Conservation (phyloP, 2,888 invertebrate genomes). For the Scaptomyza flava region DNA sequence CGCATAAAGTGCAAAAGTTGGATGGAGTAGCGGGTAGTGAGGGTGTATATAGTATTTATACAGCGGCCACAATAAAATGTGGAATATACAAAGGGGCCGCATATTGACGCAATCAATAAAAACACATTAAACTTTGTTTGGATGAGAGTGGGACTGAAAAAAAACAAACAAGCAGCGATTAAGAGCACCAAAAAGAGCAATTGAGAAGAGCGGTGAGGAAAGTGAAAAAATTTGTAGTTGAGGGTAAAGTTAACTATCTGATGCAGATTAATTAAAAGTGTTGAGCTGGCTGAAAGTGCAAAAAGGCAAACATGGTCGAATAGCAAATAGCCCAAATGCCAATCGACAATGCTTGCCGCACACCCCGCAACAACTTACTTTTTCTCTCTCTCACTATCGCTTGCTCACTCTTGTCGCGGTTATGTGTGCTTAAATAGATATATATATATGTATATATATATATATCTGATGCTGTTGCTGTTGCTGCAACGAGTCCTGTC, state of each 20-base stretch:
- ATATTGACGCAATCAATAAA: constrained; percentile 65
- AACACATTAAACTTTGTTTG: constrained; percentile 70
- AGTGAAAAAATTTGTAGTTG: not conserved
- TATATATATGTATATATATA: not conserved
- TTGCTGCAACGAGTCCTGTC: constrained; percentile 20
- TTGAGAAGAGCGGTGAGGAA: not conserved
- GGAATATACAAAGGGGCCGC: constrained; percentile 23
- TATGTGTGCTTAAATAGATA: not conserved
- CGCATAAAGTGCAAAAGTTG: constrained; percentile 9
- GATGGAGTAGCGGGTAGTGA: not conserved
- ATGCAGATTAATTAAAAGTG: constrained; percentile 71
- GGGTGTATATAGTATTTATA: constrained; percentile 25
- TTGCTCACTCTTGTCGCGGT: not conserved
- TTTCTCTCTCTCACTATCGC: not conserved
- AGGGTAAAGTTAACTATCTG: constrained; percentile 32
- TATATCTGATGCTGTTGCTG: constrained; percentile 25
- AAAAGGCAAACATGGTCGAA: constrained; percentile 61
- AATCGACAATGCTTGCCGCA: constrained; percentile 1
- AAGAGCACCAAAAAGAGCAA: constrained; percentile 37
- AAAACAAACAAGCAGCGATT: constrained; percentile 24
- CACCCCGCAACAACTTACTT: not conserved
- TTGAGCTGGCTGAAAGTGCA: constrained; percentile 72
- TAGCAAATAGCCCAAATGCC: constrained; percentile 34
- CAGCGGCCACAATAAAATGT: constrained; percentile 45
- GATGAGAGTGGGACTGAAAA: constrained; percentile 9